Evolutionary conservation across 2,888 invertebrate species (phyloP).

Genomic region (Dicyrtoma fusca): DNA sequence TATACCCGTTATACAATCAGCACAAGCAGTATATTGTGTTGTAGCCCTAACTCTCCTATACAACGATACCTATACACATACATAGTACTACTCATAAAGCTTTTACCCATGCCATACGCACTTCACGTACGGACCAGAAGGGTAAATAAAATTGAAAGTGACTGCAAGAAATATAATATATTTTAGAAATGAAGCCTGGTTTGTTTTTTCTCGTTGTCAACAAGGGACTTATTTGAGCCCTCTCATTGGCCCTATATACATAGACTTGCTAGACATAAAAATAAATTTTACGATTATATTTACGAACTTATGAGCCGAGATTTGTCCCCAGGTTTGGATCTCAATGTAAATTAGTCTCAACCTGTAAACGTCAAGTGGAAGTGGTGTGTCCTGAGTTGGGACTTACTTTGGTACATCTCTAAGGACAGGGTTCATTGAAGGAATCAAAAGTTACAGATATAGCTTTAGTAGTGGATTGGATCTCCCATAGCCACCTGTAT

Average conservation of each 20-base stretch:
- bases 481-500: neutral
- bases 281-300: constrained; percentile 25
- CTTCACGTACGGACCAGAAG: neutral
- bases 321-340: neutral
- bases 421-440: constrained; percentile 2
- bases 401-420: neutral
- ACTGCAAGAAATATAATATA: constrained; percentile 14
- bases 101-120: too few relatives aligned
- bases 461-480: too few relatives aligned
- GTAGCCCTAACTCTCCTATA: too few relatives aligned
- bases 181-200: too few relatives aligned
- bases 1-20: too few relatives aligned
- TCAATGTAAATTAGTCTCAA: neutral
- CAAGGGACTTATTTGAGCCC: neutral
- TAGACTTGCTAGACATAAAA: constrained; percentile 16
- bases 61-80: too few relatives aligned
- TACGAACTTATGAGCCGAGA: neutral
- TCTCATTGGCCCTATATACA: too few relatives aligned
- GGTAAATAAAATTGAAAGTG: constrained; percentile 22
- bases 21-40: too few relatives aligned
- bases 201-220: neutral
- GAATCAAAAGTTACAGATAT: too few relatives aligned
- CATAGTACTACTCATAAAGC: too few relatives aligned
- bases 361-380: neutral
- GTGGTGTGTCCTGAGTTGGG: too few relatives aligned